These are phyloP conservation scores for Lepidurus packardi DNA, from an alignment of 1,140 invertebrate genomes.

Conservation along the genomic window DNA sequence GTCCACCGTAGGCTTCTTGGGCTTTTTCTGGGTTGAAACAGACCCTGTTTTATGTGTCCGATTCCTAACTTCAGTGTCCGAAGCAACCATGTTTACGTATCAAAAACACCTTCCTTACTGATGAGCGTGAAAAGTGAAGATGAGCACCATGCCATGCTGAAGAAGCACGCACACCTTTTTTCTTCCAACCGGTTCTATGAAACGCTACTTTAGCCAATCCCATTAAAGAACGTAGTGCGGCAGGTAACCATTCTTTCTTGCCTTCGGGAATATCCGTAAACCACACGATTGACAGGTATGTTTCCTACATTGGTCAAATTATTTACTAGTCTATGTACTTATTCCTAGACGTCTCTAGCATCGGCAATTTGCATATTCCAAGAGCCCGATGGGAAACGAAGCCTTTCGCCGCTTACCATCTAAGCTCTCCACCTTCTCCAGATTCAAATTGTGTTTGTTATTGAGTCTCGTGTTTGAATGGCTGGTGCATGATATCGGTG, in stretches of 20 bases:
- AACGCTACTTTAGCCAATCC: background rate
- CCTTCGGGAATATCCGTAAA: background rate
- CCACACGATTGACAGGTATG: background rate
- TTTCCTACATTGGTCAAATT: background rate
- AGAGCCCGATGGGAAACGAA: too few relatives aligned
- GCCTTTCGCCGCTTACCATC: too few relatives aligned
- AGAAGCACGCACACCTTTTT: background rate
- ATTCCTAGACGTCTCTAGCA: too few relatives aligned
- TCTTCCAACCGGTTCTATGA: background rate
- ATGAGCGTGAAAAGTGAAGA: background rate
- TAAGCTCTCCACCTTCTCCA: background rate
- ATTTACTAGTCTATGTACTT: too few relatives aligned
- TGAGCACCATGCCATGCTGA: background rate
- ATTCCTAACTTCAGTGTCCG: background rate
- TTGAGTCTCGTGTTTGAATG: background rate
- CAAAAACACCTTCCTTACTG: background rate
- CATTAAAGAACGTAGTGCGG: background rate
- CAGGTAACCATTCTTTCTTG: constrained; percentile 3
- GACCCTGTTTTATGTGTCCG: background rate
- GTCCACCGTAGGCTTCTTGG: background rate
- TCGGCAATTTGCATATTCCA: too few relatives aligned
- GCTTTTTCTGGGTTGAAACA: background rate
- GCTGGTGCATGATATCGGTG: background rate
- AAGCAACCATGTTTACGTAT: background rate
- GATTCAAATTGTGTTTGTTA: background rate